Conservation (phyloP, 2,113 vertebrate species). For the Sardina pilchardus region DNA sequence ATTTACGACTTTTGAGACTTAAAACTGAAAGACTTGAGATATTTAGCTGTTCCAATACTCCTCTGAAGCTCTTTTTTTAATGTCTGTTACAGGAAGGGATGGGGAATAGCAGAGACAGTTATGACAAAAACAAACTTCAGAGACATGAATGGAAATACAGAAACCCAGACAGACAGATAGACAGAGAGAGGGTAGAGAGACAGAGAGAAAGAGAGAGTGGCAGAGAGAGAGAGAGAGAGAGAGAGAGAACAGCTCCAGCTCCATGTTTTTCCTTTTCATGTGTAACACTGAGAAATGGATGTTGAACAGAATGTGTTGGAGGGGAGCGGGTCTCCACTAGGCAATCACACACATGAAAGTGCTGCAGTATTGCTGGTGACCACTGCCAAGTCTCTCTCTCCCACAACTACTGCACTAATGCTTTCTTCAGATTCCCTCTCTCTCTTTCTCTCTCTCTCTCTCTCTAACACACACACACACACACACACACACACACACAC, state of each 20-base stretch:
- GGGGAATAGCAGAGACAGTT: background rate
- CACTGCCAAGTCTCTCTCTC: background rate
- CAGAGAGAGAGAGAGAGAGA: background rate
- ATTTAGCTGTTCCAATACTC: background rate
- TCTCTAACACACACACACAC: background rate
- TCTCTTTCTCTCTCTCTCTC: too few species aligned
- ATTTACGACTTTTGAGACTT: background rate
- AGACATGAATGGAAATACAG: background rate
- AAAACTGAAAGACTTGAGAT: background rate
- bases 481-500: background rate
- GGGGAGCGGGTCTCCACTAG: background rate
- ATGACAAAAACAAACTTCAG: background rate
- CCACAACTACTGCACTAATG: background rate
- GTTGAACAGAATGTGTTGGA: background rate
- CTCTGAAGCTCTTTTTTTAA: background rate
- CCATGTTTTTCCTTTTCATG: background rate
- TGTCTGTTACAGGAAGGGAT: background rate
- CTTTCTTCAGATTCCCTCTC: too few species aligned
- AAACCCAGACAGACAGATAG: background rate
- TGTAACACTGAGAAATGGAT: background rate
- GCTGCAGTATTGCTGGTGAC: background rate
- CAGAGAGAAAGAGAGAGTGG: background rate
- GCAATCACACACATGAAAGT: background rate
- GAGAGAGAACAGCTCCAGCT: background rate
- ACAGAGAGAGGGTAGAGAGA: background rate